Conservation (phyloP, 2,888 invertebrate genomes). For the Phymatocera aterrima region DNA sequence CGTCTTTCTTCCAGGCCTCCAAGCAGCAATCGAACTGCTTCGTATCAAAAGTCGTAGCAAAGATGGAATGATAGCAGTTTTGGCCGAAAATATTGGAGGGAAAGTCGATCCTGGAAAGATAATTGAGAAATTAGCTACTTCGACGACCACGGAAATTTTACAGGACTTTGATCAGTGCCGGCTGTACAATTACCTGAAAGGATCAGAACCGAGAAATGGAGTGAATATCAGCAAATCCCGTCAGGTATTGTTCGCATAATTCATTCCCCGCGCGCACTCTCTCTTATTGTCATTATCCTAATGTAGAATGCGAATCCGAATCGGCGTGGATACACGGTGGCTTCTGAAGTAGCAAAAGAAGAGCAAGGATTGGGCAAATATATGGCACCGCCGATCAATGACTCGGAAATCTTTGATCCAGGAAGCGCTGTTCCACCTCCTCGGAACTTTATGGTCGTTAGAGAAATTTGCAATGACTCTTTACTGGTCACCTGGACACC, state of each 20-base stretch:
- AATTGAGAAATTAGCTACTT: conserved; percentile 49
- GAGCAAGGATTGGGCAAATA: background rate
- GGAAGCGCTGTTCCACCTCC: conserved; percentile 47
- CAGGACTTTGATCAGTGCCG: conserved; percentile 53
- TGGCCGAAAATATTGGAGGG: conserved; percentile 53
- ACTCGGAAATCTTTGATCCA: background rate
- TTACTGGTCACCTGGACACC: conserved; percentile 52
- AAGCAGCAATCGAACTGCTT: conserved; percentile 51
- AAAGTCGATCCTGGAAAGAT: conserved; percentile 51
- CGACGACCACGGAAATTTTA: conserved; percentile 47
- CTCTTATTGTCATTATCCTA: background rate
- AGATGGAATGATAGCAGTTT: conserved; percentile 54
- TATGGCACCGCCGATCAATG: background rate
- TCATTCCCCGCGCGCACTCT: background rate
- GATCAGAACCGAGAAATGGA: background rate
- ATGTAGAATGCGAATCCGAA: background rate
- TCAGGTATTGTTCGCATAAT: background rate
- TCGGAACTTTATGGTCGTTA: conserved; percentile 51
- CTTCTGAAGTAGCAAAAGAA: background rate
- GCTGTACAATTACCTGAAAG: conserved; percentile 52
- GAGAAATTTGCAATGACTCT: conserved; percentile 51
- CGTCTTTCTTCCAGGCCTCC: conserved; percentile 47
- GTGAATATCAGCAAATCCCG: background rate
- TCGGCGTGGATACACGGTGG: background rate
- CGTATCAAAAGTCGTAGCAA: conserved; percentile 54